phyloP scores from a whole-genome alignment of 2,113 vertebrate genomes.

The Larimichthys crocea region DNA sequence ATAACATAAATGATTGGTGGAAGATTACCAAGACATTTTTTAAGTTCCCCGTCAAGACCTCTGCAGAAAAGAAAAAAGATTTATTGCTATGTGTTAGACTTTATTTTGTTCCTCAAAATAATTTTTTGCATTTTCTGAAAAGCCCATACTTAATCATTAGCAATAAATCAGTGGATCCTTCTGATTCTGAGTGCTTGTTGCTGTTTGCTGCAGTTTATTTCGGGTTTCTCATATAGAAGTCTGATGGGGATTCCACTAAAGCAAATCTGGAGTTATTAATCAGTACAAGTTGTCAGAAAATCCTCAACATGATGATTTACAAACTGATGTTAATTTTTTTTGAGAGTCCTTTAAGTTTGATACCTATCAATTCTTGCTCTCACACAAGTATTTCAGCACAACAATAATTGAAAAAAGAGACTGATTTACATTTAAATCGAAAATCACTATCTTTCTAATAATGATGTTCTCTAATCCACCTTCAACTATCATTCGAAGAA shows the following conservation, averaged over 20 bases:
- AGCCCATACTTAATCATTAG: background rate
- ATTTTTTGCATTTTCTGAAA: background rate
- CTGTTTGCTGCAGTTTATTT: background rate
- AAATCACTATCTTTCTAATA: slow-evolving; percentile 81
- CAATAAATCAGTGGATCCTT: background rate
- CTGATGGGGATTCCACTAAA: background rate
- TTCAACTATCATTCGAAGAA: slow-evolving; percentile 76
- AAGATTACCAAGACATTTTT: background rate
- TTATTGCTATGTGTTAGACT: background rate
- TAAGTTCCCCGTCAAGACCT: background rate
- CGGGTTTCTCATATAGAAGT: background rate
- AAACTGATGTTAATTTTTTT: slow-evolving; percentile 50
- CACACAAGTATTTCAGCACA: slow-evolving; percentile 66
- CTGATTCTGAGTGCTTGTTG: background rate
- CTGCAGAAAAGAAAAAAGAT: background rate
- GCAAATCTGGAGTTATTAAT: slow-evolving; percentile 22
- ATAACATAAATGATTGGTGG: slow-evolving; percentile 14
- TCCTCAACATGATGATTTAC: slow-evolving; percentile 28
- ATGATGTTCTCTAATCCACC: slow-evolving; percentile 80
- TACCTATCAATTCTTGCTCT: slow-evolving; percentile 58
- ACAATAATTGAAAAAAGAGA: slow-evolving; percentile 74
- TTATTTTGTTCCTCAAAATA: slow-evolving; percentile 3
- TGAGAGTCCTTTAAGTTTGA: slow-evolving; percentile 62
- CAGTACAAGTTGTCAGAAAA: slow-evolving; percentile 20
- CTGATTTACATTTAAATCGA: slow-evolving; percentile 86